A percentile compares a stretch with the other conserved stretches of the same genome.
These are phyloP conservation scores for Brachylomia viminalis DNA, from an alignment of 2,888 invertebrate species.

Conservation along the genomic window DNA sequence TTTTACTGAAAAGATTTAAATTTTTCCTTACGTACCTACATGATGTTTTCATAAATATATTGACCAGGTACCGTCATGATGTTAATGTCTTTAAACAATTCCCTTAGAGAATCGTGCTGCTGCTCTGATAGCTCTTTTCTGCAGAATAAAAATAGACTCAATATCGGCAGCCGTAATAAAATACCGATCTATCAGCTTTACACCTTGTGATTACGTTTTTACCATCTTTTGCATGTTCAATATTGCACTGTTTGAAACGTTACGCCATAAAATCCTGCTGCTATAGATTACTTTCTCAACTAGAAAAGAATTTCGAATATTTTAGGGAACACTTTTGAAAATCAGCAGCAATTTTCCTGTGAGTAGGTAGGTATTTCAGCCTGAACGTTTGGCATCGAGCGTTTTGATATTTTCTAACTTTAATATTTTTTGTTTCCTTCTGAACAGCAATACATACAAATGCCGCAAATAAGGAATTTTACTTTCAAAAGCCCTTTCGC, in stretches of 20 bases:
- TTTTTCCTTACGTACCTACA: too few species aligned
- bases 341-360: not conserved
- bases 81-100: too few species aligned
- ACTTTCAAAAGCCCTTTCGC: conserved; percentile 12
- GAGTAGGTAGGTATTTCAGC: not conserved
- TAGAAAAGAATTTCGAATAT: not conserved
- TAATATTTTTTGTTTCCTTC: not conserved
- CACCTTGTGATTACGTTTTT: not conserved
- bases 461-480: conserved; percentile 1
- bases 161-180: too few species aligned
- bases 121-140: too few species aligned
- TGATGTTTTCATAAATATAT: too few species aligned
- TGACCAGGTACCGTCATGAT: too few species aligned
- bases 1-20: too few species aligned
- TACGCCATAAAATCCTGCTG: not conserved
- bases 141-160: too few species aligned
- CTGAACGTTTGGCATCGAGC: not conserved
- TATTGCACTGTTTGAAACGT: not conserved
- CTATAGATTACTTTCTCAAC: not conserved
- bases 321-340: not conserved
- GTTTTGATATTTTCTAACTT: not conserved
- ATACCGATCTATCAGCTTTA: not conserved
- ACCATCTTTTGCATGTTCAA: not conserved
- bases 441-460: not conserved
- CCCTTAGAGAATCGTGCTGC: too few species aligned